These are phyloP conservation scores for Mormyrus lacerda DNA, from an alignment of 2,113 vertebrate species.

Conservation along the genomic window DNA sequence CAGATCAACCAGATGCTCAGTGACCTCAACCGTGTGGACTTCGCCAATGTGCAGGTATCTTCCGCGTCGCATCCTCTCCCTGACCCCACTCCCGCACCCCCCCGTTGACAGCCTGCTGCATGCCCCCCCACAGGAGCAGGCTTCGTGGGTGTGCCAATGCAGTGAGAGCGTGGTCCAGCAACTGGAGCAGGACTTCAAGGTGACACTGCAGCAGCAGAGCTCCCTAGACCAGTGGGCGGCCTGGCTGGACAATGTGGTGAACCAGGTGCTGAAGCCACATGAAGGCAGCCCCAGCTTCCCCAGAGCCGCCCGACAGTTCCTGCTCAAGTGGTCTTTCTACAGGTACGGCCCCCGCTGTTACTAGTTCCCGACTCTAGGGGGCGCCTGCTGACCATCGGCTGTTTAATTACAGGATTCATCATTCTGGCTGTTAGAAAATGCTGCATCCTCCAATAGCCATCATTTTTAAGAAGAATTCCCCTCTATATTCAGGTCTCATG, in stretches of 20 bases:
- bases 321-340: conserved; percentile 99
- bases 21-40: conserved; percentile 96
- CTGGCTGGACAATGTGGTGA: conserved; percentile 93
- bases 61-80: not conserved
- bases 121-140: conserved; percentile 78
- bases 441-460: not conserved
- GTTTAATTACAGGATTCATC: not conserved
- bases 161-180: conserved; percentile 89
- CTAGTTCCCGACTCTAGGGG: not conserved
- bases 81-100: not conserved
- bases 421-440: not conserved
- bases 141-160: conserved; percentile 97
- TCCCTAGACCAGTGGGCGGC: conserved; percentile 95
- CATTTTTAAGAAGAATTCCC: not conserved
- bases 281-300: conserved; percentile 87
- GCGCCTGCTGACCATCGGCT: too few relatives aligned
- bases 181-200: conserved; percentile 95
- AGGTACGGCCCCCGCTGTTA: conserved; percentile 57
- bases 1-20: conserved; percentile 99
- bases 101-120: not conserved
- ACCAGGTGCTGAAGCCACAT: conserved; percentile 84
- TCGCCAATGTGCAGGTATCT: conserved; percentile 89
- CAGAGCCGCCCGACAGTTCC: conserved; percentile 90
- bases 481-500: not conserved
- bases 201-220: conserved; percentile 95